phyloP scores from a whole-genome alignment of 2,113 vertebrate species.

The Rafetus swinhoei region DNA sequence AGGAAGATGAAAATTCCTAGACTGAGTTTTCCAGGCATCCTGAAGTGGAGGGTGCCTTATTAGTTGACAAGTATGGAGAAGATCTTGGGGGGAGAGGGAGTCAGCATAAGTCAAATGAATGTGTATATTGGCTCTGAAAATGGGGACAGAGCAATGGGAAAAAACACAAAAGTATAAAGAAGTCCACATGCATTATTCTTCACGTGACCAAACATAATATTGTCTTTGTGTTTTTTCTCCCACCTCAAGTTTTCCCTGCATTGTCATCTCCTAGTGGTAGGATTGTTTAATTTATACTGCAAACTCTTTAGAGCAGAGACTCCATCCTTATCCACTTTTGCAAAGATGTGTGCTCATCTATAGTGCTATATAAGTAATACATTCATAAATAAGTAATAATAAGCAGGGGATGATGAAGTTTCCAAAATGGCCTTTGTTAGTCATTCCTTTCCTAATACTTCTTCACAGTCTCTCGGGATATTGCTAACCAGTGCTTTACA shows the following conservation, averaged over 20 bases:
- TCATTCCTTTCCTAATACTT: constrained; percentile 23
- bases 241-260: not conserved
- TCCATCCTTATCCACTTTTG: not conserved
- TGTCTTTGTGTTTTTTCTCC: not conserved
- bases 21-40: rapidly evolving
- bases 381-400: not conserved
- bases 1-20: rapidly evolving
- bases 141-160: not conserved
- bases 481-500: not conserved
- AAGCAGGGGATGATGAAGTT: constrained; percentile 5
- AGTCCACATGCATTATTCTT: not conserved
- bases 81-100: not conserved
- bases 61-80: not conserved
- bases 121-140: not conserved
- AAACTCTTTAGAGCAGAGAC: not conserved
- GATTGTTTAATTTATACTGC: not conserved
- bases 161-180: not conserved
- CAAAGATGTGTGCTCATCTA: not conserved
- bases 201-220: not conserved
- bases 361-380: constrained; percentile 25
- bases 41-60: not conserved
- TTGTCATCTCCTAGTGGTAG: not conserved
- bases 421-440: constrained; percentile 21
- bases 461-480: not conserved
- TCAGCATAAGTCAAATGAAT: not conserved